Evolutionary conservation across 2,113 vertebrate species (phyloP).

Genomic region (Furnarius figulus): DNA sequence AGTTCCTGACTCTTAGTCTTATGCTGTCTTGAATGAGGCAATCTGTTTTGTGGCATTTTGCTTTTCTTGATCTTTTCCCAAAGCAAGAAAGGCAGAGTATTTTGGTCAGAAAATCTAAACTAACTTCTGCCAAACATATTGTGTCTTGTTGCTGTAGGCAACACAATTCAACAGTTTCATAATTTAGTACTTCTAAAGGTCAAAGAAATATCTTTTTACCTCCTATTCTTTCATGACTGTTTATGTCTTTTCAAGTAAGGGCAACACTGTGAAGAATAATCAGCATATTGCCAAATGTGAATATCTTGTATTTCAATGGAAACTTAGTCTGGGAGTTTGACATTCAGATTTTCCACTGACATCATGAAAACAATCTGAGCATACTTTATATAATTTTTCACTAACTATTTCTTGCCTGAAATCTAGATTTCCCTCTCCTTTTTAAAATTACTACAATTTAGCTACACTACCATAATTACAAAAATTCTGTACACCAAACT

Average conservation of each 20-base stretch:
- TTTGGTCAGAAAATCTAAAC: slow-evolving; percentile 28
- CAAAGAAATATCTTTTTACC: neutral
- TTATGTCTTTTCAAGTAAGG: neutral
- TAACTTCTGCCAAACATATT: slow-evolving; percentile 16
- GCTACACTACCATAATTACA: neutral
- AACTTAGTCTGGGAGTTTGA: neutral
- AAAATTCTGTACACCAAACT: neutral
- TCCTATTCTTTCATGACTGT: neutral
- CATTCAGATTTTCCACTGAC: slow-evolving; percentile 51
- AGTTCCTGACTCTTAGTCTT: neutral
- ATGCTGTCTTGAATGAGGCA: neutral
- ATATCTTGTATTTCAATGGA: neutral
- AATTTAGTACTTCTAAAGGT: slow-evolving; percentile 24
- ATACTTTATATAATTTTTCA: neutral
- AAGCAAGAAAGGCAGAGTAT: neutral
- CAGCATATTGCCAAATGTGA: slow-evolving; percentile 24
- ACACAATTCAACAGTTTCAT: slow-evolving; percentile 7
- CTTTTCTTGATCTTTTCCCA: neutral
- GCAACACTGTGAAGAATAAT: slow-evolving; percentile 3
- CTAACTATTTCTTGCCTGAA: neutral
- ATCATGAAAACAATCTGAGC: slow-evolving; percentile 20
- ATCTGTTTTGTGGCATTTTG: neutral
- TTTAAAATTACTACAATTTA: neutral
- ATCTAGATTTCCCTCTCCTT: neutral
- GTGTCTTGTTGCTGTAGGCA: neutral